Conservation (phyloP, 1,140 invertebrate species). For the Pteromalus puparum region DNA sequence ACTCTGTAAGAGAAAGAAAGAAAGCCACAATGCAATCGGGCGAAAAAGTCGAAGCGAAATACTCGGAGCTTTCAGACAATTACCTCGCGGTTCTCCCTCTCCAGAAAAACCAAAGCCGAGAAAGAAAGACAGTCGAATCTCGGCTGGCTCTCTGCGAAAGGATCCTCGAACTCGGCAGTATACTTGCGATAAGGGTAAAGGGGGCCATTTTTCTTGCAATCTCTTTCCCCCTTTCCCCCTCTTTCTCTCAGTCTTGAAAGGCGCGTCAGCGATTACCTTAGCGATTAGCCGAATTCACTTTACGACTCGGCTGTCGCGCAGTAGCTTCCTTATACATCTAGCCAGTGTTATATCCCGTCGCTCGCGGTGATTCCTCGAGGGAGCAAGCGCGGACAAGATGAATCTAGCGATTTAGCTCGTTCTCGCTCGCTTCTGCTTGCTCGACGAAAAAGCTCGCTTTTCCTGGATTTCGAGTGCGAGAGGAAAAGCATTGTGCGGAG, state of each 20-base stretch:
- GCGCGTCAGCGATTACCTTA: conserved; percentile 33
- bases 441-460: conserved; percentile 10
- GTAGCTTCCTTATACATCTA: background rate
- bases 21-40: no score
- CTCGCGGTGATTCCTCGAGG: background rate
- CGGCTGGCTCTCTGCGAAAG: background rate
- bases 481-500: background rate
- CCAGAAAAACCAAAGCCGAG: no score
- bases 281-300: conserved; percentile 42
- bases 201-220: background rate
- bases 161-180: background rate
- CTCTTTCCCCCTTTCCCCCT: background rate
- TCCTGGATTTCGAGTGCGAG: background rate
- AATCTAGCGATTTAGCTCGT: conserved; percentile 30
- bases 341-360: no score
- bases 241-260: background rate
- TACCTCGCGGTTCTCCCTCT: no score
- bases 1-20: no score
- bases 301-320: background rate
- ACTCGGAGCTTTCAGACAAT: no score
- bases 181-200: background rate
- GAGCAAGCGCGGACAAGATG: background rate
- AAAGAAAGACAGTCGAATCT: background rate
- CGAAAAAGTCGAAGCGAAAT: no score
- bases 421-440: background rate